Percentiles rank a stretch among this genome's conserved stretches.
Conservation (phyloP, 2,888 invertebrate species). For the Tipula vernalis region DNA sequence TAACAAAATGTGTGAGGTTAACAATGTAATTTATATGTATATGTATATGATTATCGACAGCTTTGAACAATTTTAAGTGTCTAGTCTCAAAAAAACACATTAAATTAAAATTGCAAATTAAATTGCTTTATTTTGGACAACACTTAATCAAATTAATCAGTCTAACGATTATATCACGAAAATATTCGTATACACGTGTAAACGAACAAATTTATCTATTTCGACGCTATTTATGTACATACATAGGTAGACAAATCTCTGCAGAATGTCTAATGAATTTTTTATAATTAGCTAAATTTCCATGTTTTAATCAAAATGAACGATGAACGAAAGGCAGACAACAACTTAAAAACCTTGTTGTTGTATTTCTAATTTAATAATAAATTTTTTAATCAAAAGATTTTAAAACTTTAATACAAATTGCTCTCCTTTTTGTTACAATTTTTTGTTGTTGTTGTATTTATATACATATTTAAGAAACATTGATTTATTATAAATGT, state of each 20-base stretch:
- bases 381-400: conserved; percentile 4
- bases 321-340: not conserved
- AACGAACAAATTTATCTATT: not conserved
- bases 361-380: not conserved
- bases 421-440: not conserved
- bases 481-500: not conserved
- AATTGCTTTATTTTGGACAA: too few species aligned
- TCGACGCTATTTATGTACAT: not conserved
- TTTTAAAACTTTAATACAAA: not conserved
- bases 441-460: not conserved
- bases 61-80: too few species aligned
- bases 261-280: not conserved
- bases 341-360: not conserved
- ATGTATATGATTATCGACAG: too few species aligned
- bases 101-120: too few species aligned
- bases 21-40: too few species aligned
- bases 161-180: not conserved
- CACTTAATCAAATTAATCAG: not conserved
- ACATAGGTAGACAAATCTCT: not conserved
- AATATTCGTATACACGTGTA: not conserved
- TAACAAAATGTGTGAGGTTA: too few species aligned
- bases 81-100: too few species aligned
- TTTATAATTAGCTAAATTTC: not conserved
- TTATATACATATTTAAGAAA: not conserved
- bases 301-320: not conserved